Evolutionary conservation across 2,888 invertebrate genomes (phyloP).

Genomic region (Eustalomyia histrio): DNA sequence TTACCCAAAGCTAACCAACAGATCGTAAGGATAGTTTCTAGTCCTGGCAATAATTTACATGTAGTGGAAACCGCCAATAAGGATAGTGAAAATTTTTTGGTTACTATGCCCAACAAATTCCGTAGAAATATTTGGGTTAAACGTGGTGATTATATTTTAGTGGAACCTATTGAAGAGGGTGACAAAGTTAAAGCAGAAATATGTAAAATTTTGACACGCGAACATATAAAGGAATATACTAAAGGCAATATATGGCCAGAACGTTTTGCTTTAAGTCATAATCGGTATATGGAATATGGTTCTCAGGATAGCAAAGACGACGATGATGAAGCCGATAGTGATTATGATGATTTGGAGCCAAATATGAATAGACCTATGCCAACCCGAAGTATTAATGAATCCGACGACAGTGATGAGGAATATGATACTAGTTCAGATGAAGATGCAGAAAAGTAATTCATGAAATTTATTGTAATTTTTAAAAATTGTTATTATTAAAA

Average conservation of each 20-base stretch:
- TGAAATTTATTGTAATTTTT: neutral
- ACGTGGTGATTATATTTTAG: conserved; percentile 91
- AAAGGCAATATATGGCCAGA: conserved; percentile 82
- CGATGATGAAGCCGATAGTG: conserved; percentile 68
- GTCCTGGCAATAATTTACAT: conserved; percentile 95
- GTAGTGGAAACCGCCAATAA: conserved; percentile 85
- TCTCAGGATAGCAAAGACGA: conserved; percentile 74
- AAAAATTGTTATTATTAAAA: neutral
- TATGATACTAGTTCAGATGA: conserved; percentile 40
- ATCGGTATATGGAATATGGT: conserved; percentile 67
- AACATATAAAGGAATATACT: conserved; percentile 85
- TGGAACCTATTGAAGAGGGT: conserved; percentile 95
- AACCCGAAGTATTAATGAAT: conserved; percentile 63
- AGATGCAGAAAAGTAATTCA: neutral
- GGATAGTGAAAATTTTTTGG: conserved; percentile 77
- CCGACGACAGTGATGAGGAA: conserved; percentile 64
- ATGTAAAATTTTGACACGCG: conserved; percentile 85
- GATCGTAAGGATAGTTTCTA: conserved; percentile 87
- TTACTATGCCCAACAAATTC: conserved; percentile 97
- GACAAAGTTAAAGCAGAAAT: conserved; percentile 97
- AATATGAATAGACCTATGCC: conserved; percentile 68
- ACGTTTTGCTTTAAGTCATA: conserved; percentile 75
- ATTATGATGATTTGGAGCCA: conserved; percentile 70
- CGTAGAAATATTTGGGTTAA: conserved; percentile 96
- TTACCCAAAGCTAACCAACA: conserved; percentile 87